Conservation (phyloP, 1,140 invertebrate species). For the Tetramorium alpestre region DNA sequence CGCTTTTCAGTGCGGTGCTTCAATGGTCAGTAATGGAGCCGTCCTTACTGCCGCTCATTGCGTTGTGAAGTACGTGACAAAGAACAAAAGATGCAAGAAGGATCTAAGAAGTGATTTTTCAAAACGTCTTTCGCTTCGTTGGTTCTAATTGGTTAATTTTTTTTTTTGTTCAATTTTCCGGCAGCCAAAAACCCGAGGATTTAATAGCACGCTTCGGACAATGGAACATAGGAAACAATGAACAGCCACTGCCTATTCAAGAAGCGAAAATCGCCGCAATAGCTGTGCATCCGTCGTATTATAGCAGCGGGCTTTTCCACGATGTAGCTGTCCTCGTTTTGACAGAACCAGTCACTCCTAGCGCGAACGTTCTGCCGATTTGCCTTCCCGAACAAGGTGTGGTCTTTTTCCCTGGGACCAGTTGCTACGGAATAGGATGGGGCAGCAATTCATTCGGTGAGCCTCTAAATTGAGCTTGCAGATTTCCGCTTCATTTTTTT, state of each 20-base stretch:
- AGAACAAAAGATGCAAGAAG: too few relatives aligned
- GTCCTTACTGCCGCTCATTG: conserved; percentile 87
- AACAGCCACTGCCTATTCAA: conserved; percentile 87
- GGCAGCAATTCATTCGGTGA: conserved; percentile 89
- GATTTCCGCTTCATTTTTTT: not conserved
- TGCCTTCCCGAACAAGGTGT: conserved; percentile 86
- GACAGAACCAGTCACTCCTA: conserved; percentile 82
- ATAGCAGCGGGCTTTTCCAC: conserved; percentile 85
- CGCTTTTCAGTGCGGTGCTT: conserved; percentile 84
- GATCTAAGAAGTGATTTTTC: not conserved
- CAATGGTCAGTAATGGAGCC: conserved; percentile 84
- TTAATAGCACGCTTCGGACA: conserved; percentile 81
- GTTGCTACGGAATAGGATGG: conserved; percentile 91
- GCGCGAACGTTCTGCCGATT: conserved; percentile 86
- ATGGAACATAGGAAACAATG: conserved; percentile 85
- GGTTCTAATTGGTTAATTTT: not conserved
- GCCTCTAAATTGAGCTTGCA: not conserved
- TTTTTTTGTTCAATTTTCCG: not conserved
- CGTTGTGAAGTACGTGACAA: conserved; percentile 76
- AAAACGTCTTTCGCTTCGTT: not conserved
- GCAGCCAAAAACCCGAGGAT: conserved; percentile 41
- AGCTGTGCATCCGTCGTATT: conserved; percentile 84
- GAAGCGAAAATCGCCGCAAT: conserved; percentile 85
- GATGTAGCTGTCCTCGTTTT: conserved; percentile 88
- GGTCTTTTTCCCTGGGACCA: conserved; percentile 79